Conservation (phyloP, 2,888 invertebrate genomes). For the Anthrax anthrax region DNA sequence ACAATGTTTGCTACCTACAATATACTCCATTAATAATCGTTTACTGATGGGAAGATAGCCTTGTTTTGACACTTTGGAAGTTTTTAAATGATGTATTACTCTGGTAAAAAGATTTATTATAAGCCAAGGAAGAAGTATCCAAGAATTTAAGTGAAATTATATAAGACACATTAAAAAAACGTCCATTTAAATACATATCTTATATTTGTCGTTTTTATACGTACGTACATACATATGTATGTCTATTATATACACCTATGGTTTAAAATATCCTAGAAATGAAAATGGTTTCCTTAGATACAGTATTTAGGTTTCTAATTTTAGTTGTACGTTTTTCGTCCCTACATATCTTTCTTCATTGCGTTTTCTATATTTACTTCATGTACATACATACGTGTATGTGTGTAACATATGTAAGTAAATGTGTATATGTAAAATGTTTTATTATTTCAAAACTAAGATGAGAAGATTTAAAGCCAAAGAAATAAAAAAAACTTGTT, state of each 20-base stretch:
- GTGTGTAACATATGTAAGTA: background rate
- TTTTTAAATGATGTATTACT: conserved; percentile 6
- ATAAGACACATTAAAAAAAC: background rate
- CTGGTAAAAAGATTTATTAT: conserved; percentile 7
- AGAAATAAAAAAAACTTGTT: conserved; percentile 3
- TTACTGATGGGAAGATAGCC: conserved; percentile 6
- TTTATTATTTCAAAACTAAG: conserved; percentile 5
- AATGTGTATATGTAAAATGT: background rate
- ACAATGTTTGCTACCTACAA: background rate
- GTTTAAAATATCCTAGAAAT: no score
- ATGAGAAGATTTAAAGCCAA: conserved; percentile 2
- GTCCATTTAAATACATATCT: conserved; percentile 7
- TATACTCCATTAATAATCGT: conserved; percentile 6
- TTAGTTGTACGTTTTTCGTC: no score
- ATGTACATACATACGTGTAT: background rate
- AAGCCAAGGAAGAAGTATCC: conserved; percentile 4
- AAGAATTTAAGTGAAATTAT: conserved; percentile 3
- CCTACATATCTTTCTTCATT: no score
- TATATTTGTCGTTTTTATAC: no score
- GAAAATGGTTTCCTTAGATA: conserved; percentile 3
- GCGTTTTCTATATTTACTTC: background rate
- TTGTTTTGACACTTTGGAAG: conserved; percentile 9
- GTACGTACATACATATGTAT: no score
- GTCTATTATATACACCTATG: background rate
- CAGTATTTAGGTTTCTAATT: no score